Conservation (phyloP, 1,140 invertebrate genomes). For the Brachionus paranguensis region DNA sequence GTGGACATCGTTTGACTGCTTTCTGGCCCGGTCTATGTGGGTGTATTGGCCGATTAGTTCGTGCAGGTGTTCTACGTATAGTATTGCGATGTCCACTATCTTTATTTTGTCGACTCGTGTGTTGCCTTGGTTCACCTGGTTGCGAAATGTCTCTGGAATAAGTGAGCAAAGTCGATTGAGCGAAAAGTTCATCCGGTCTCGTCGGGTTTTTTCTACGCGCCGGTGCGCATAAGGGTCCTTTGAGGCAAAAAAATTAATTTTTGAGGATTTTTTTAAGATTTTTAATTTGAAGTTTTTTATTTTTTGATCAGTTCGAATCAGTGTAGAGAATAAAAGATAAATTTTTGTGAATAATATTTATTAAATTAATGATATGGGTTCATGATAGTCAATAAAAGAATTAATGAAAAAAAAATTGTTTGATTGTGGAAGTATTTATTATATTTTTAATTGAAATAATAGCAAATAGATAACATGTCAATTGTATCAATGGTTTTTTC, state of each 20-base stretch:
- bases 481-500: too few relatives aligned
- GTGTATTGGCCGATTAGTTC: background rate
- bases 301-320: too few relatives aligned
- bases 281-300: background rate
- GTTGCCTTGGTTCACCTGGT: conserved; percentile 23
- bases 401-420: too few relatives aligned
- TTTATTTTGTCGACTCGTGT: conserved; percentile 36
- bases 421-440: too few relatives aligned
- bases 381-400: too few relatives aligned
- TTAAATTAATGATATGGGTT: too few relatives aligned
- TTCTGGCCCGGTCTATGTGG: background rate
- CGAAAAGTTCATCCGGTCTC: conserved; percentile 28
- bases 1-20: background rate
- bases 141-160: conserved; percentile 18
- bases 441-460: too few relatives aligned
- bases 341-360: too few relatives aligned
- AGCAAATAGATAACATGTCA: too few relatives aligned
- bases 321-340: too few relatives aligned
- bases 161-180: background rate
- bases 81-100: conserved; percentile 32
- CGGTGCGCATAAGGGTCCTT: conserved; percentile 33
- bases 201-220: conserved; percentile 28
- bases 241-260: background rate
- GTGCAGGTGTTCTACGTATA: conserved; percentile 24
- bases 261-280: too few relatives aligned